Conservation (phyloP, 2,797 vertebrate genomes). For the Coendou prehensilis region DNA sequence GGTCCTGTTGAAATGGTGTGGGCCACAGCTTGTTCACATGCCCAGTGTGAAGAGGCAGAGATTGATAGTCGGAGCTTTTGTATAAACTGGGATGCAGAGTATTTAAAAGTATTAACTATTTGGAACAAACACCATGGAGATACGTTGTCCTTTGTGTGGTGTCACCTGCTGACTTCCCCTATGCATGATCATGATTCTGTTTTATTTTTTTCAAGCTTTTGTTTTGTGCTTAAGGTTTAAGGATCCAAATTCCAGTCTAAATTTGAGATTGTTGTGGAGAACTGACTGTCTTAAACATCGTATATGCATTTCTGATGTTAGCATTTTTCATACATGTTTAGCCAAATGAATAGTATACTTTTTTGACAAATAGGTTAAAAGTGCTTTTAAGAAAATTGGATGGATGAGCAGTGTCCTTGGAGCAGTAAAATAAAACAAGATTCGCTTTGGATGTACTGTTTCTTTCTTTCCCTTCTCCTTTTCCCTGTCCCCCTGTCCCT, state of each 20-base stretch:
- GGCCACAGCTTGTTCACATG: not conserved
- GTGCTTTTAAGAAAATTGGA: constrained; percentile 32
- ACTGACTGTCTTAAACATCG: not conserved
- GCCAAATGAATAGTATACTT: not conserved
- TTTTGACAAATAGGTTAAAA: constrained; percentile 14
- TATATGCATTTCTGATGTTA: constrained; percentile 22
- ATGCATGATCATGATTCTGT: not conserved
- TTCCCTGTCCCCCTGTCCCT: not conserved
- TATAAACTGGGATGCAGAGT: not conserved
- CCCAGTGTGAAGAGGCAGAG: not conserved
- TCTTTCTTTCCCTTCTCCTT: not conserved
- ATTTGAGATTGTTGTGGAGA: constrained; percentile 4
- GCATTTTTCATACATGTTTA: constrained; percentile 2
- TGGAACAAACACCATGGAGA: not conserved
- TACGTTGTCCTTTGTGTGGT: not conserved
- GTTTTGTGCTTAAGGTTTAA: not conserved
- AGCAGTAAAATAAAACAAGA: not conserved
- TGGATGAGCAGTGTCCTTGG: not conserved
- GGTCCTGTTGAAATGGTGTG: not conserved
- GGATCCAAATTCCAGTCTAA: not conserved
- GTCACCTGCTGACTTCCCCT: not conserved
- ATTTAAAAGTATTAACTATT: not conserved
- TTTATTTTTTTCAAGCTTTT: constrained; percentile 53
- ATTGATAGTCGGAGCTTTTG: not conserved
- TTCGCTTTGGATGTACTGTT: not conserved